Percentiles rank a stretch among this genome's conserved stretches.
Conservation (phyloP, 2,797 vertebrate species). For the Crotalus adamanteus region DNA sequence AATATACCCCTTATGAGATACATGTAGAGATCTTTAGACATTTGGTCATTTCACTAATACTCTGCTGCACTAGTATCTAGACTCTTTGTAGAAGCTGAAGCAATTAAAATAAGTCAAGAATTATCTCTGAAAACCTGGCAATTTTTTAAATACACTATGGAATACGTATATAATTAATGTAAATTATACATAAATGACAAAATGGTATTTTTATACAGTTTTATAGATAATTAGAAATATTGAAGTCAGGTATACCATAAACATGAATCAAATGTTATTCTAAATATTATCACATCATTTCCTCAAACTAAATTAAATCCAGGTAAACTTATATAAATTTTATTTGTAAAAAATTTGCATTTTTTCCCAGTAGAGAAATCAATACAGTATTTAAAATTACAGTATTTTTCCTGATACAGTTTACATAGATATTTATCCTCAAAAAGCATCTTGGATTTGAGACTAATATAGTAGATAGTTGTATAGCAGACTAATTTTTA, state of each 20-base stretch:
- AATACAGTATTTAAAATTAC: constrained; percentile 66
- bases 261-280: constrained; percentile 76
- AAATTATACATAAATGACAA: background rate
- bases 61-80: background rate
- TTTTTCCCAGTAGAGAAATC: constrained; percentile 78
- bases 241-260: constrained; percentile 66
- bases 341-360: constrained; percentile 87
- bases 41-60: background rate
- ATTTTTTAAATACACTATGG: constrained; percentile 65
- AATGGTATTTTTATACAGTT: constrained; percentile 50
- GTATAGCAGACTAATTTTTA: constrained; percentile 41
- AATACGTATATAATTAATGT: constrained; percentile 27
- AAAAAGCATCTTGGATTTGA: constrained; percentile 75
- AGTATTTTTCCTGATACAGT: constrained; percentile 57
- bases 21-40: background rate
- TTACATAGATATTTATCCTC: constrained; percentile 78
- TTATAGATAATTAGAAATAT: constrained; percentile 73
- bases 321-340: constrained; percentile 70
- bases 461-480: constrained; percentile 64
- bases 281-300: constrained; percentile 77
- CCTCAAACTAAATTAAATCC: constrained; percentile 78
- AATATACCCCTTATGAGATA: background rate
- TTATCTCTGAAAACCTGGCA: constrained; percentile 80
- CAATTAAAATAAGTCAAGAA: constrained; percentile 82
- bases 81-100: constrained; percentile 70